Evolutionary conservation across 2,797 vertebrate species (phyloP).

Genomic region (Cynodonichthys magdalenae): DNA sequence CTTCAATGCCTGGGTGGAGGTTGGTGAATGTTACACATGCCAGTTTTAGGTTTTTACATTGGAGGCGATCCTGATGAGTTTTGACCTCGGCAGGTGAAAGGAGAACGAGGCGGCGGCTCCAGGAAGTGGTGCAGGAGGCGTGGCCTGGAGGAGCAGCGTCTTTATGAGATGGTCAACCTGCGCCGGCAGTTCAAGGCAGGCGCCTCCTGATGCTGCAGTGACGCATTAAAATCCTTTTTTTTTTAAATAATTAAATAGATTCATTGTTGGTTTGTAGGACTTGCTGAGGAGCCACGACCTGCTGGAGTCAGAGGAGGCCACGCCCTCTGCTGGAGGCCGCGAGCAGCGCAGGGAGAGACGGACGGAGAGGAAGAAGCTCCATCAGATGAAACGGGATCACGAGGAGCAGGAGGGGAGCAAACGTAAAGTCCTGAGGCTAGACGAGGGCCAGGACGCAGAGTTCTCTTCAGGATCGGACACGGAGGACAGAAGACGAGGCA

Average conservation of each 20-base stretch:
- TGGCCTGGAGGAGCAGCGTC: constrained; percentile 91
- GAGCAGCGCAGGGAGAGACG: constrained; percentile 77
- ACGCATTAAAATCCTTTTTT: background rate
- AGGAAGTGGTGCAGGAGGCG: constrained; percentile 90
- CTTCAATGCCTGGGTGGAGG: constrained; percentile 94
- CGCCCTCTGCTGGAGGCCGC: constrained; percentile 51
- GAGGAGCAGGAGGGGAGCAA: constrained; percentile 75
- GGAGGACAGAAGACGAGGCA: constrained; percentile 48
- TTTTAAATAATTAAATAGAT: background rate
- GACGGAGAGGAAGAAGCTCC: constrained; percentile 82
- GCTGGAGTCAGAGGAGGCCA: constrained; percentile 59
- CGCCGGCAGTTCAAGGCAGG: constrained; percentile 91
- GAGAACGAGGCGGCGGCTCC: constrained; percentile 78
- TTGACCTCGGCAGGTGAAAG: constrained; percentile 83
- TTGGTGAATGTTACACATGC: constrained; percentile 53
- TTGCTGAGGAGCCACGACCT: constrained; percentile 85
- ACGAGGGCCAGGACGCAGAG: constrained; percentile 77
- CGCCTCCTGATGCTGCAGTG: background rate
- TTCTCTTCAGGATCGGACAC: constrained; percentile 79
- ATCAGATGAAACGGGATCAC: constrained; percentile 85
- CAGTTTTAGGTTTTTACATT: no score
- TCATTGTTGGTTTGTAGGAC: constrained; percentile 70
- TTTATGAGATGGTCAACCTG: constrained; percentile 93
- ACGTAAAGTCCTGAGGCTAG: constrained; percentile 86
- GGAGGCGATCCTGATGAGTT: background rate